Percentiles rank a stretch among this genome's conserved stretches.
phyloP scores from a whole-genome alignment of 2,888 invertebrate genomes.

The Bombyx huttoni region DNA sequence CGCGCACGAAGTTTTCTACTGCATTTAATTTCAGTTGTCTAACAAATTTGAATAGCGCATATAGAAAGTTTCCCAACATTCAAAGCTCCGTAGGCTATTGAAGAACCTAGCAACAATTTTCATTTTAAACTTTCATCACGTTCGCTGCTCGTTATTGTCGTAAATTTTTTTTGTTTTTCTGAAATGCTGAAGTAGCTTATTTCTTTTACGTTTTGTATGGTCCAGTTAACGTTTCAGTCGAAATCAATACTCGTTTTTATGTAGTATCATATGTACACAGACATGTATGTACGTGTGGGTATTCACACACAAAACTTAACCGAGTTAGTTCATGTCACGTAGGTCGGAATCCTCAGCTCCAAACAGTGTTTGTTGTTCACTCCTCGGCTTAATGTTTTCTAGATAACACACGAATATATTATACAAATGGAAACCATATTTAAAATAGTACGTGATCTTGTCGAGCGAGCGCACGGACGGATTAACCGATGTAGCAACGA shows the following conservation, averaged over 20 bases:
- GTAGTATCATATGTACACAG: background rate
- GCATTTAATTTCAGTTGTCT: background rate
- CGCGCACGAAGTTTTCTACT: background rate
- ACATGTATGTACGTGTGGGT: background rate
- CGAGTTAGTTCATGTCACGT: conserved; percentile 6
- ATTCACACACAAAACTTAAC: conserved; percentile 1
- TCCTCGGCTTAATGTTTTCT: conserved; percentile 10
- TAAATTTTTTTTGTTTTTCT: no score
- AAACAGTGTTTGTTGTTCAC: conserved; percentile 10
- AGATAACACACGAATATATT: conserved; percentile 12
- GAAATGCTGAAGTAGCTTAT: no score
- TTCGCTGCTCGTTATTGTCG: no score
- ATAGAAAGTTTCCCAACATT: conserved; percentile 1
- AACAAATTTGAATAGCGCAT: background rate
- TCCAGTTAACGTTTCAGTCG: background rate
- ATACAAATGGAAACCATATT: conserved; percentile 6
- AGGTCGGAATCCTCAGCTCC: conserved; percentile 4
- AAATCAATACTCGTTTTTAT: background rate
- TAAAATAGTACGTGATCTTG: background rate
- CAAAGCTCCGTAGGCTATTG: background rate
- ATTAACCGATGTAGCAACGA: conserved; percentile 3
- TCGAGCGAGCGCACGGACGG: background rate
- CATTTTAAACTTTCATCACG: background rate
- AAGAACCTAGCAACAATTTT: background rate
- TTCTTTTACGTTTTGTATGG: background rate